Percentiles rank a stretch among this genome's conserved stretches.
These are phyloP conservation scores for Micromussa lordhowensis DNA, from an alignment of 92 coral and sea anemone species.

Conservation along the genomic window DNA sequence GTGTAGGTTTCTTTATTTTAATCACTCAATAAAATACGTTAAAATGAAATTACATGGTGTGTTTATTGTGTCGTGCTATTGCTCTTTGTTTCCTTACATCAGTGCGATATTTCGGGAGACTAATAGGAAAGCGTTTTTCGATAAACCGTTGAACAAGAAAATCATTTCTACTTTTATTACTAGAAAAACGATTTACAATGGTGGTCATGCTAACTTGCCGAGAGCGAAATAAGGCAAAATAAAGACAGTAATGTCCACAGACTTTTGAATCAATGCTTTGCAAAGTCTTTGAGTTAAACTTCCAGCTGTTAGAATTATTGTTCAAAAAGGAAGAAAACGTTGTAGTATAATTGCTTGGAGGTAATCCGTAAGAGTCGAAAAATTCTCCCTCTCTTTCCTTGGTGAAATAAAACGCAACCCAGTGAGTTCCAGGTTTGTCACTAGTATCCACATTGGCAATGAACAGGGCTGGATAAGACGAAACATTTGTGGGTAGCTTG, in stretches of 20 bases:
- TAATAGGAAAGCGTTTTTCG: not conserved
- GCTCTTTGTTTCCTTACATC: conserved; percentile 2
- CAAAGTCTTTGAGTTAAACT: conserved; percentile 43
- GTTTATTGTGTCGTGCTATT: not conserved
- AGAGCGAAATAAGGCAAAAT: conserved; percentile 36
- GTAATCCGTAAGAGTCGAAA: conserved; percentile 66
- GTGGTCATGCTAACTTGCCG: conserved; percentile 41
- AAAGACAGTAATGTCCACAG: conserved; percentile 76
- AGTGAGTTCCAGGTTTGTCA: conserved; percentile 27
- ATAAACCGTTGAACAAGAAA: conserved; percentile 11
- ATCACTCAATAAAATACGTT: conserved; percentile 6
- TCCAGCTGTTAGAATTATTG: conserved; percentile 27
- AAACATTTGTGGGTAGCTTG: no score
- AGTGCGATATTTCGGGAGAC: not conserved
- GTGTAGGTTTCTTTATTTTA: not conserved
- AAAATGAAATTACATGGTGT: not conserved
- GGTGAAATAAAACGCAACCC: conserved; percentile 60
- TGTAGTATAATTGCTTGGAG: conserved; percentile 41
- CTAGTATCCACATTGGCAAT: not conserved
- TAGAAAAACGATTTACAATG: conserved; percentile 43
- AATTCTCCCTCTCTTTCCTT: conserved; percentile 64
- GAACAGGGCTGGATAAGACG: no score
- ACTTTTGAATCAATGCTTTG: conserved; percentile 63
- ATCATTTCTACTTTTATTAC: conserved; percentile 45
- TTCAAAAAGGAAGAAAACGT: conserved; percentile 46